These are phyloP conservation scores for Caenorhabditis japonica DNA, from an alignment of 2,888 invertebrate species.

Conservation along the genomic window DNA sequence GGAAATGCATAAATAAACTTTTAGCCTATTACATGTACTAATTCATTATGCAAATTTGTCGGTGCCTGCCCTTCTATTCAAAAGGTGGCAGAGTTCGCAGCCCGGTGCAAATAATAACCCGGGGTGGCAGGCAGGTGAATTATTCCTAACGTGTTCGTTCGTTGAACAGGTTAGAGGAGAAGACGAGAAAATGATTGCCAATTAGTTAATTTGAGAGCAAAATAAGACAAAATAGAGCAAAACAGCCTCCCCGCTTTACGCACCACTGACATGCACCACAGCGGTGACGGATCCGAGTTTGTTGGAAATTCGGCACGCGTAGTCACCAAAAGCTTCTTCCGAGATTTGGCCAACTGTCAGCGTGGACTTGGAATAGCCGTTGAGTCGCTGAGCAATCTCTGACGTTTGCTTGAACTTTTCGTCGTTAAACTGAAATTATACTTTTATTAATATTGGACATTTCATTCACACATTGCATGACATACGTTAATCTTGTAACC, in stretches of 20 bases:
- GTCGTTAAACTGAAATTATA: conserved; percentile 55
- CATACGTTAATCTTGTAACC: conserved; percentile 68
- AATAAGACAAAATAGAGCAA: no score
- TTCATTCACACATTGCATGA: conserved; percentile 20
- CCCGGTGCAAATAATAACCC: conserved; percentile 45
- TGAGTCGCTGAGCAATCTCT: conserved; percentile 53
- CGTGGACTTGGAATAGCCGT: conserved; percentile 52
- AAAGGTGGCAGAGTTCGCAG: conserved; percentile 35
- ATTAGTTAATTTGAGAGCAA: conserved; percentile 36
- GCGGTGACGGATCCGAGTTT: conserved; percentile 57
- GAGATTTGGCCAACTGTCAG: conserved; percentile 50
- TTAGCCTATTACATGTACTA: conserved; percentile 7
- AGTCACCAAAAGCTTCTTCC: conserved; percentile 66
- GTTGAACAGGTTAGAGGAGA: conserved; percentile 8
- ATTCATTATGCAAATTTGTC: conserved; percentile 56
- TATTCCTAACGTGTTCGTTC: conserved; percentile 24
- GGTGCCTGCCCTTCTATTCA: conserved; percentile 30
- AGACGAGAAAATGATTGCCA: conserved; percentile 47
- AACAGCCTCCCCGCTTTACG: conserved; percentile 28
- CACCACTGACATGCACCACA: conserved; percentile 63
- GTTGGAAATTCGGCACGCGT: conserved; percentile 62
- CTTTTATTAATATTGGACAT: conserved; percentile 24
- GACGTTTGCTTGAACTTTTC: conserved; percentile 55
- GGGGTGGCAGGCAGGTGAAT: conserved; percentile 51
- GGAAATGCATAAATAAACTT: conserved; percentile 12